These are phyloP conservation scores for Teleiodes luculella DNA, from an alignment of 2,888 invertebrate genomes.

Conservation along the genomic window DNA sequence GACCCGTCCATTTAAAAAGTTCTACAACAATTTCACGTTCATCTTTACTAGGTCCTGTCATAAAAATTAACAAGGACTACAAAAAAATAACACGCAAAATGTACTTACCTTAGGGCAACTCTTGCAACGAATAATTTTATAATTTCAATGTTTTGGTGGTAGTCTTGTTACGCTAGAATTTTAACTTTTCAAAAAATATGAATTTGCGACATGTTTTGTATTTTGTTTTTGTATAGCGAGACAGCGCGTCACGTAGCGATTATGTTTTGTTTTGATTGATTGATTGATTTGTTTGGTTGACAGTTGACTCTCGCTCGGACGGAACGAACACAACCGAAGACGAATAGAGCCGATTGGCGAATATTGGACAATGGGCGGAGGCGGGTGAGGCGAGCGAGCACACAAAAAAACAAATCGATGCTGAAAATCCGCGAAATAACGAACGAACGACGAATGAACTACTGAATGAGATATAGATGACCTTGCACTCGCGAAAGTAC, in stretches of 20 bases:
- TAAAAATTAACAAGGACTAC: slow-evolving; percentile 10
- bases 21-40: slow-evolving; percentile 17
- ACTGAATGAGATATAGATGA: slow-evolving; percentile 6
- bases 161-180: slow-evolving; percentile 48
- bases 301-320: too few species aligned
- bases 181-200: slow-evolving; percentile 37
- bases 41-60: slow-evolving; percentile 10
- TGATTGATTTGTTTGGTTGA: too few species aligned
- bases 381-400: neutral
- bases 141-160: slow-evolving; percentile 30
- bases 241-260: slow-evolving; percentile 22
- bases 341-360: neutral
- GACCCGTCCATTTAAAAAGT: slow-evolving; percentile 58
- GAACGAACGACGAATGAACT: neutral
- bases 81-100: slow-evolving; percentile 25
- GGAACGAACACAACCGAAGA: slow-evolving; percentile 4
- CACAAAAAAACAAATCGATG: slow-evolving; percentile 15
- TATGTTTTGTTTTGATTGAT: slow-evolving; percentile 26
- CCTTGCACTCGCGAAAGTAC: slow-evolving; percentile 1
- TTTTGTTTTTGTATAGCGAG: slow-evolving; percentile 40
- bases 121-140: slow-evolving; percentile 34
- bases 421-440: slow-evolving; percentile 11
- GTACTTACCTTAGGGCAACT: slow-evolving; percentile 35
- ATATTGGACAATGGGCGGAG: too few species aligned
- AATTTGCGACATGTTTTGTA: slow-evolving; percentile 42